These are phyloP conservation scores for Amiota minor DNA, from an alignment of 2,888 invertebrate species.

Conservation along the genomic window DNA sequence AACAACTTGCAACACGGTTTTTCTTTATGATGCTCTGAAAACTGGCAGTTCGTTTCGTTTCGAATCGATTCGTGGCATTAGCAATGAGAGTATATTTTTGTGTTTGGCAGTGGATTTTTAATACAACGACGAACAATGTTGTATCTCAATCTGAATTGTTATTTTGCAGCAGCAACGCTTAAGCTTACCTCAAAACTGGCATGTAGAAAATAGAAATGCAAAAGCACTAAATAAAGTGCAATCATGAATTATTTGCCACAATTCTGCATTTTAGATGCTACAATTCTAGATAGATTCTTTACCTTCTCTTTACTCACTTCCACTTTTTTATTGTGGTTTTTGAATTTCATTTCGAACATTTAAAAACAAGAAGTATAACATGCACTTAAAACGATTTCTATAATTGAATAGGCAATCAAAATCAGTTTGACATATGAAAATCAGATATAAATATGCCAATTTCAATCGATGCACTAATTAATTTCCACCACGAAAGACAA, in stretches of 20 bases:
- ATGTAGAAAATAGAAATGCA: conserved; percentile 35
- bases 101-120: background rate
- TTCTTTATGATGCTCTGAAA: conserved; percentile 61
- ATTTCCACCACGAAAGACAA: too few relatives aligned
- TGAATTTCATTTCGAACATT: conserved; percentile 28
- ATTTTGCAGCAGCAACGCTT: background rate
- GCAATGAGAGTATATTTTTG: conserved; percentile 52
- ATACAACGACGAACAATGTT: too few relatives aligned
- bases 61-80: conserved; percentile 63
- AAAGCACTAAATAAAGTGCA: conserved; percentile 37
- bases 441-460: too few relatives aligned
- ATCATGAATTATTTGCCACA: conserved; percentile 46
- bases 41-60: too few relatives aligned
- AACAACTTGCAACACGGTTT: conserved; percentile 51
- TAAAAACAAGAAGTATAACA: too few relatives aligned
- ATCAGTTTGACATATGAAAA: too few relatives aligned
- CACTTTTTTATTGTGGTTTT: conserved; percentile 45
- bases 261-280: background rate
- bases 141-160: too few relatives aligned
- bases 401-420: too few relatives aligned
- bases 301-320: too few relatives aligned
- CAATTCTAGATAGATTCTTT: conserved; percentile 14
- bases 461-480: too few relatives aligned
- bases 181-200: background rate
- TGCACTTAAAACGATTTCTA: conserved; percentile 31